A percentile compares a stretch with the other conserved stretches of the same genome.
phyloP scores from a whole-genome alignment of 2,797 vertebrate genomes.

The Taeniopygia guttata region DNA sequence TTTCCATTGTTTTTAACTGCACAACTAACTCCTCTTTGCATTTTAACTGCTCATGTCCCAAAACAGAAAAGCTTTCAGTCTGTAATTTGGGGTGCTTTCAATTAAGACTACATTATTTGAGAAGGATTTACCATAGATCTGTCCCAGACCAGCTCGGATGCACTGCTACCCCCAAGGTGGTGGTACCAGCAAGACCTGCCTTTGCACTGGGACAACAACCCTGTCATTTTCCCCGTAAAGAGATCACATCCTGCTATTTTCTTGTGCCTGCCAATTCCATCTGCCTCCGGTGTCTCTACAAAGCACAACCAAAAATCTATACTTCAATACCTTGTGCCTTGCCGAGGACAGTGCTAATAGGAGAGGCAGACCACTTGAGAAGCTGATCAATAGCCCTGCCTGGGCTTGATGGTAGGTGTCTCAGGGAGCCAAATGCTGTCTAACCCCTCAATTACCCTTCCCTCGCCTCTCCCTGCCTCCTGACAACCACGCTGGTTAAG shows the following conservation, averaged over 20 bases:
- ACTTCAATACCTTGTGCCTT: neutral
- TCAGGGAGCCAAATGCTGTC: neutral
- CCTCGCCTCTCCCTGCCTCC: neutral
- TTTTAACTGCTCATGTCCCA: neutral
- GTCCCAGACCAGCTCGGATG: neutral
- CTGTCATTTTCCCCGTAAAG: neutral
- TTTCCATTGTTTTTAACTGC: neutral
- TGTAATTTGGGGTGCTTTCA: neutral
- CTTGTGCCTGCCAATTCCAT: neutral
- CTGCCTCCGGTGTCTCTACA: neutral
- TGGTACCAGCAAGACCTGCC: neutral
- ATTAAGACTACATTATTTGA: neutral
- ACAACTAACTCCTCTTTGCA: neutral
- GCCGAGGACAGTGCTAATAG: constrained; percentile 30
- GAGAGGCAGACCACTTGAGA: constrained; percentile 50
- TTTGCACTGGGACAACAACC: neutral
- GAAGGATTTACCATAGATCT: neutral
- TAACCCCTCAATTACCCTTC: constrained; percentile 57
- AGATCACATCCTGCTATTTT: neutral
- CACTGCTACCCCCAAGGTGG: neutral
- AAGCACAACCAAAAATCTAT: constrained; percentile 18
- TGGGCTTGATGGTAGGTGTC: neutral
- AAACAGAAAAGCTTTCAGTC: neutral
- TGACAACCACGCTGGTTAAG: neutral
- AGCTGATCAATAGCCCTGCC: constrained; percentile 24